Evolutionary conservation across 2,888 invertebrate genomes (phyloP).

Genomic region (Drosophila putrida): DNA sequence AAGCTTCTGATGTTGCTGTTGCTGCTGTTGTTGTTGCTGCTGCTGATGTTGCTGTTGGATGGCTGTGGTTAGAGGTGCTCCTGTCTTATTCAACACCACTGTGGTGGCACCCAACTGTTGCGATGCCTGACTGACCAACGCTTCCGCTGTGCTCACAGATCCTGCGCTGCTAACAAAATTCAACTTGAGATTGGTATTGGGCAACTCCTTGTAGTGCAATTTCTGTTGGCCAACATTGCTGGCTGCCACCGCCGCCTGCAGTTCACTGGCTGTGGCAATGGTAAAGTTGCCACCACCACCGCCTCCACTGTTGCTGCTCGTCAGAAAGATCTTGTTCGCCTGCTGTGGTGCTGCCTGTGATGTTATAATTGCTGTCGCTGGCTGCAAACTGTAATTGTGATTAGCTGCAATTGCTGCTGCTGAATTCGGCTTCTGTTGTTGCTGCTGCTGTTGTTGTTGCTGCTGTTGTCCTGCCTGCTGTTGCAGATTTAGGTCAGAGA

Average conservation of each 20-base stretch:
- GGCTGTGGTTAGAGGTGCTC: conserved; percentile 30
- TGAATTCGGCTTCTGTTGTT: conserved; percentile 79
- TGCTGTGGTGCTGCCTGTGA: conserved; percentile 78
- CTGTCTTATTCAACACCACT: conserved; percentile 77
- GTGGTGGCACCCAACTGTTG: conserved; percentile 75
- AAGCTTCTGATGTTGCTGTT: conserved; percentile 77
- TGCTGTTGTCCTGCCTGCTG: conserved; percentile 70
- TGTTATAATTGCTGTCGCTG: conserved; percentile 83
- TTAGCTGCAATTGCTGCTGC: conserved; percentile 84
- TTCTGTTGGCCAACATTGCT: conserved; percentile 71
- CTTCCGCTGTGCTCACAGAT: conserved; percentile 46
- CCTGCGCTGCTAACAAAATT: conserved; percentile 82
- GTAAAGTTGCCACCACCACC: conserved; percentile 78
- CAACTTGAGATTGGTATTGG: conserved; percentile 84
- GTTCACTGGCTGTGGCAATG: conserved; percentile 82
- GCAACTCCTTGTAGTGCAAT: conserved; percentile 83
- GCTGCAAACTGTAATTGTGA: conserved; percentile 85
- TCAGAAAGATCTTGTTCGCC: conserved; percentile 84
- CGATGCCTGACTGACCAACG: conserved; percentile 62
- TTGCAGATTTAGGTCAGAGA: conserved; percentile 82
- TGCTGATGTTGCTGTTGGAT: conserved; percentile 56
- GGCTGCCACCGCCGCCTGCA: conserved; percentile 72
- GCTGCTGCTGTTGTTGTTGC: conserved; percentile 61
- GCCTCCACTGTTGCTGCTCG: conserved; percentile 76
- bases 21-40: conserved; percentile 58